These are phyloP conservation scores for Charaxes varanes DNA, from an alignment of 1,140 invertebrate genomes.

Conservation along the genomic window DNA sequence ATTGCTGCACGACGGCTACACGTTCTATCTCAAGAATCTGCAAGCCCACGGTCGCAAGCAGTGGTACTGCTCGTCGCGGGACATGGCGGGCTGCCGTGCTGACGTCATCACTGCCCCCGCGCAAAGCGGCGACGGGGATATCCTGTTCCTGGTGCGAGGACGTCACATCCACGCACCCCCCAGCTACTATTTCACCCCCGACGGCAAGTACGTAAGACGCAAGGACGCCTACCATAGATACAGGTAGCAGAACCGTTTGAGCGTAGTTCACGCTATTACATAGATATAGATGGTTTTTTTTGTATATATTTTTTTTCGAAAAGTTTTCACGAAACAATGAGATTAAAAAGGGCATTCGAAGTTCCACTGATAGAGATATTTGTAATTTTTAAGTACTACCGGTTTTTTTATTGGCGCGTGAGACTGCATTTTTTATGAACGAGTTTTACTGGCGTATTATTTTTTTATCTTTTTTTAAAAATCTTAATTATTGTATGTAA, in stretches of 20 bases:
- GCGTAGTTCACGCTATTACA: conserved; percentile 6
- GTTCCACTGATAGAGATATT: no score
- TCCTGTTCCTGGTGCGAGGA: conserved; percentile 56
- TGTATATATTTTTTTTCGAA: conserved; percentile 14
- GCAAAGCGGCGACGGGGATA: conserved; percentile 37
- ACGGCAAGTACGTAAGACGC: conserved; percentile 63
- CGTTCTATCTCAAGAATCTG: conserved; percentile 65
- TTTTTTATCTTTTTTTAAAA: no score
- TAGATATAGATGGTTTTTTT: conserved; percentile 17
- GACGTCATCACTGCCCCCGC: conserved; percentile 64
- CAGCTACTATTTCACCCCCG: conserved; percentile 60
- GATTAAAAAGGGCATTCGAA: no score
- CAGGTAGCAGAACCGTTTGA: conserved; percentile 38
- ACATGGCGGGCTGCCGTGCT: conserved; percentile 63
- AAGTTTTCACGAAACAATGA: neutral
- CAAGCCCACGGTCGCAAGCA: conserved; percentile 64
- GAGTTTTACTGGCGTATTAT: no score
- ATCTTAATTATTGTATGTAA: no score
- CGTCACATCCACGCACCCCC: conserved; percentile 60
- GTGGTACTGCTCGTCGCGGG: conserved; percentile 66
- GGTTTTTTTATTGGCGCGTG: no score
- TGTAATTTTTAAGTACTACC: no score
- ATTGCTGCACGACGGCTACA: conserved; percentile 62
- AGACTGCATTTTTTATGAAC: no score
- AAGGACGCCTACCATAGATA: conserved; percentile 61